Evolutionary conservation across 2,797 vertebrate species (phyloP).

Genomic region (Platyrinchus mystaceus): DNA sequence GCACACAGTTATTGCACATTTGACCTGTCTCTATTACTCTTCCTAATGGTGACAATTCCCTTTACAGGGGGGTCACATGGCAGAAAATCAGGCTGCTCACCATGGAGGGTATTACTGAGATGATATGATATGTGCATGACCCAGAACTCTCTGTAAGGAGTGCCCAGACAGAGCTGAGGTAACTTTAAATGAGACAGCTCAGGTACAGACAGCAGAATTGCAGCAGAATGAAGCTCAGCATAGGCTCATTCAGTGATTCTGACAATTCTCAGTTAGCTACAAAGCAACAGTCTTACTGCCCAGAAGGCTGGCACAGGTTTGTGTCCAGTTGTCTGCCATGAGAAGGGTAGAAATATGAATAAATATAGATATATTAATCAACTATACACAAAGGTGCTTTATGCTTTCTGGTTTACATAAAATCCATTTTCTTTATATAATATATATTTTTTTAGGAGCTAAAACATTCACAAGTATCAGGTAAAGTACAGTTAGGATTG

Average conservation of each 20-base stretch:
- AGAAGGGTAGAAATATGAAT: background rate
- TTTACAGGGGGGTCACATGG: background rate
- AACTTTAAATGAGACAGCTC: background rate
- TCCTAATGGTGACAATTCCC: background rate
- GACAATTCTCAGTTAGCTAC: background rate
- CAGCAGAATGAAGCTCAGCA: background rate
- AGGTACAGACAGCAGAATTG: background rate
- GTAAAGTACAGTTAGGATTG: background rate
- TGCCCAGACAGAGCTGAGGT: background rate
- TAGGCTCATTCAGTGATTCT: background rate
- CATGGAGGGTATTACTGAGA: background rate
- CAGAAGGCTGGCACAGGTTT: background rate
- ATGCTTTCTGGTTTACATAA: background rate
- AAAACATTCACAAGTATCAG: background rate
- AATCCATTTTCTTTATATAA: background rate
- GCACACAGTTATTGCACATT: background rate
- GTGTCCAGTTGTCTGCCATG: accelerated
- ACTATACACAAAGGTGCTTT: background rate
- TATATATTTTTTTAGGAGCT: background rate
- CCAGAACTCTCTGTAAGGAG: background rate
- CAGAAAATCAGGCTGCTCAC: background rate
- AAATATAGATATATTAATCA: background rate
- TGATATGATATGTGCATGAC: background rate
- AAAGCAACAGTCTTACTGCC: background rate
- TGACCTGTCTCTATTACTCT: background rate